A percentile compares a stretch with the other conserved stretches of the same genome.
Conservation (phyloP, 2,888 invertebrate genomes). For the Serripes groenlandicus region DNA sequence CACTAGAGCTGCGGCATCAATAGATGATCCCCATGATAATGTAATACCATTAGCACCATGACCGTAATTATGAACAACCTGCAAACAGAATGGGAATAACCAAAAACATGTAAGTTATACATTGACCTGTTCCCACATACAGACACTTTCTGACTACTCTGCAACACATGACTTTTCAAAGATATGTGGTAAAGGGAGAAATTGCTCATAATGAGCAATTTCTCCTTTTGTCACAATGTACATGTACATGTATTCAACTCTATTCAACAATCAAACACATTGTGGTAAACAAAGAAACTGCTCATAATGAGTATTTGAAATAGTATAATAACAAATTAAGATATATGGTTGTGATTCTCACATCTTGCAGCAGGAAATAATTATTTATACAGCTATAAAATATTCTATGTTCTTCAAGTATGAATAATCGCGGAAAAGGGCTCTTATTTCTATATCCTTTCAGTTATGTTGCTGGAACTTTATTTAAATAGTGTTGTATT, state of each 20-base stretch:
- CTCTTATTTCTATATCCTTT: too few relatives aligned
- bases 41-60: constrained; percentile 98
- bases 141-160: not conserved
- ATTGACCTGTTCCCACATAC: not conserved
- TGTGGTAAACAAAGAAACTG: not conserved
- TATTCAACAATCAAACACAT: not conserved
- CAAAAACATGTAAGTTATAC: too few relatives aligned
- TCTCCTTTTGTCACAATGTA: not conserved
- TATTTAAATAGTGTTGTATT: too few relatives aligned
- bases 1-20: constrained; percentile 91
- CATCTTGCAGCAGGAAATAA: too few relatives aligned
- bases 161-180: not conserved
- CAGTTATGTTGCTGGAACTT: too few relatives aligned
- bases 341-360: too few relatives aligned
- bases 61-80: constrained; percentile 97
- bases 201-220: not conserved
- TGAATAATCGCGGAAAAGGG: too few relatives aligned
- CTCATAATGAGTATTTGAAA: not conserved
- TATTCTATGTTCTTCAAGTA: too few relatives aligned
- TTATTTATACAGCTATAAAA: too few relatives aligned
- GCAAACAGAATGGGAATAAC: constrained; percentile 14
- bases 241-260: not conserved
- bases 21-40: constrained; percentile 94
- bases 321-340: too few relatives aligned
- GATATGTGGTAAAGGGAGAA: not conserved